A percentile compares a stretch with the other conserved stretches of the same genome.
Evolutionary conservation across 2,113 vertebrate species (phyloP).

Genomic region (Ornithorhynchus anatinus): DNA sequence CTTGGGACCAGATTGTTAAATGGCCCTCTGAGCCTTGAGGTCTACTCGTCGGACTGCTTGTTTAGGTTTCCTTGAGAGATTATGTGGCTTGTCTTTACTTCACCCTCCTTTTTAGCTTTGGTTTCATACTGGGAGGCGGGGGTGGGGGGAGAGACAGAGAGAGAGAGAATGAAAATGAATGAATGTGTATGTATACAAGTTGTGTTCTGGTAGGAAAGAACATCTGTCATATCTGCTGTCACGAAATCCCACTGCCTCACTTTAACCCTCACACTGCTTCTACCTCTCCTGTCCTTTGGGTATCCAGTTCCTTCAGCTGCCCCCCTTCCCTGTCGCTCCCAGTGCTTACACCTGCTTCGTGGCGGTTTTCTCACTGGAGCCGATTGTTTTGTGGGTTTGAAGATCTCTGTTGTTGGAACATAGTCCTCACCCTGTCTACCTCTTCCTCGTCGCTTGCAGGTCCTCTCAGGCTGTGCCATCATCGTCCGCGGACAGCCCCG

Average conservation of each 20-base stretch:
- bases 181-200: too few relatives aligned
- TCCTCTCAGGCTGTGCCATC: slow-evolving; percentile 95
- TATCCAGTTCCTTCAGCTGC: not conserved
- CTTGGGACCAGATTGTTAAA: too few relatives aligned
- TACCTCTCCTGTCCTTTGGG: not conserved
- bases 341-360: not conserved
- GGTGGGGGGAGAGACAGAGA: too few relatives aligned
- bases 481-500: slow-evolving; percentile 95
- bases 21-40: too few relatives aligned
- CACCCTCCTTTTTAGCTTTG: too few relatives aligned
- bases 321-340: not conserved
- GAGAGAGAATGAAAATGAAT: too few relatives aligned
- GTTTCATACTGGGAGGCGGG: too few relatives aligned
- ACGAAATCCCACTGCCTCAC: not conserved
- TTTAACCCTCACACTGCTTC: not conserved
- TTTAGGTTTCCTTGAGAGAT: not conserved
- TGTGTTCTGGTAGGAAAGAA: too few relatives aligned
- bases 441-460: slow-evolving; percentile 61
- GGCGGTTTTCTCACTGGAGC: not conserved
- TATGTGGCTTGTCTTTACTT: not conserved
- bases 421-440: not conserved
- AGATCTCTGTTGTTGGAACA: too few relatives aligned
- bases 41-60: too few relatives aligned
- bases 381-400: too few relatives aligned
- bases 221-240: too few relatives aligned